Percentiles rank a stretch among this genome's conserved stretches.
Evolutionary conservation across 2,797 vertebrate genomes (phyloP).

Genomic region (Hafferia zeledoni): DNA sequence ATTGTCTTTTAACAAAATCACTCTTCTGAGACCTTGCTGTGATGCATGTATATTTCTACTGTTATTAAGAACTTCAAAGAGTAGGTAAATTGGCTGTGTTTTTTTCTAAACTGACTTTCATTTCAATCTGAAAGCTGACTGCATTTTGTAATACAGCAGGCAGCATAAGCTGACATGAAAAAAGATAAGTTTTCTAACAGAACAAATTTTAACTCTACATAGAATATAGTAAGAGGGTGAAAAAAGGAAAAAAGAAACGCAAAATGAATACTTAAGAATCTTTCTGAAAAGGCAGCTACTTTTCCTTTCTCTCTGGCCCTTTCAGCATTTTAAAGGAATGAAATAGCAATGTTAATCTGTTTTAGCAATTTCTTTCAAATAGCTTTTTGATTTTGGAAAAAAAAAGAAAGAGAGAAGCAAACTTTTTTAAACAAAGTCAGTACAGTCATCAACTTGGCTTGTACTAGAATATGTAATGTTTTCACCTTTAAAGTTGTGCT

Average conservation of each 20-base stretch:
- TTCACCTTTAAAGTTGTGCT: neutral
- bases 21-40: slow-evolving; percentile 60
- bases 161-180: slow-evolving; percentile 32
- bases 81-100: slow-evolving; percentile 72
- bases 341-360: slow-evolving; percentile 21
- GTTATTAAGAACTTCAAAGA: slow-evolving; percentile 73
- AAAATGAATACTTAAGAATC: neutral
- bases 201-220: slow-evolving; percentile 25
- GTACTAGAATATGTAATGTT: neutral
- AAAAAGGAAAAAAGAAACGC: neutral
- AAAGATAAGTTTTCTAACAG: slow-evolving; percentile 58
- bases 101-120: slow-evolving; percentile 67
- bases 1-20: slow-evolving; percentile 71
- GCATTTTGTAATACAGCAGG: slow-evolving; percentile 51
- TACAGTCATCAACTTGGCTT: neutral
- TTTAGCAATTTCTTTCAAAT: slow-evolving; percentile 37
- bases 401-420: neutral
- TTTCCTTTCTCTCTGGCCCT: neutral
- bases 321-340: slow-evolving; percentile 36
- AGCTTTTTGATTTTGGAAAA: slow-evolving; percentile 33
- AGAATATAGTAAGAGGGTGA: neutral
- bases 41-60: slow-evolving; percentile 69
- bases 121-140: slow-evolving; percentile 69
- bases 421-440: neutral
- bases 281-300: slow-evolving; percentile 35